A percentile compares a stretch with the other conserved stretches of the same genome.
phyloP scores from a whole-genome alignment of 2,113 vertebrate genomes.

The Lophius piscatorius region DNA sequence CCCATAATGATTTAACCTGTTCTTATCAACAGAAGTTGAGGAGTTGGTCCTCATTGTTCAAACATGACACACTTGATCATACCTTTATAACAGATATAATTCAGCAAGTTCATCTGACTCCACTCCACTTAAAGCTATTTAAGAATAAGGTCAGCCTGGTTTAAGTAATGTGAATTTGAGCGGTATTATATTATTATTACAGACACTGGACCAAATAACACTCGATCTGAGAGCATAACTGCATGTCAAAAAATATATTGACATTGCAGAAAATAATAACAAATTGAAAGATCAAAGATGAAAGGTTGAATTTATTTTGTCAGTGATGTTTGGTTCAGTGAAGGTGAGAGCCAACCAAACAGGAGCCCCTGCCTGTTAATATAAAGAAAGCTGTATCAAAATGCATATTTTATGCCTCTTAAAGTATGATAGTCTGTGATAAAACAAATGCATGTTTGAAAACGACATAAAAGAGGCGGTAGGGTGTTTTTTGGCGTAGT shows the following conservation, averaged over 20 bases:
- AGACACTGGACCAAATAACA: constrained; percentile 2
- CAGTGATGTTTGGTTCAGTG: constrained; percentile 52
- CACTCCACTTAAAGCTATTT: too few species aligned
- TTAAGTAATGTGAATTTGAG: too few species aligned
- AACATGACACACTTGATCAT: background rate
- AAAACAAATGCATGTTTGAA: constrained; percentile 43
- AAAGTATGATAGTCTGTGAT: constrained; percentile 20
- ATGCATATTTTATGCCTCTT: background rate
- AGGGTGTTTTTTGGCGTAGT: constrained; percentile 12
- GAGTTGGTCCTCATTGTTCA: too few species aligned
- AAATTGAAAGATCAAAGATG: constrained; percentile 76
- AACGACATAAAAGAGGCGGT: constrained; percentile 19
- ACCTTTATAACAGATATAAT: background rate
- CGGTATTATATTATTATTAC: background rate
- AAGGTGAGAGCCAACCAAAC: constrained; percentile 35
- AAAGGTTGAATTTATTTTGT: constrained; percentile 75
- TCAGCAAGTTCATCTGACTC: background rate
- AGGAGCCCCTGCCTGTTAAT: background rate
- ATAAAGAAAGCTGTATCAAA: constrained; percentile 4
- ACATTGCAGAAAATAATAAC: constrained; percentile 75
- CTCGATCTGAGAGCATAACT: constrained; percentile 58
- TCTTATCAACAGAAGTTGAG: too few species aligned
- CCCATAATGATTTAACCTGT: background rate
- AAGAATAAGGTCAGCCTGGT: too few species aligned
- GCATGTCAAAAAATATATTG: constrained; percentile 75